These are phyloP conservation scores for Tachycineta bicolor DNA, from an alignment of 2,113 vertebrate species.

Conservation along the genomic window DNA sequence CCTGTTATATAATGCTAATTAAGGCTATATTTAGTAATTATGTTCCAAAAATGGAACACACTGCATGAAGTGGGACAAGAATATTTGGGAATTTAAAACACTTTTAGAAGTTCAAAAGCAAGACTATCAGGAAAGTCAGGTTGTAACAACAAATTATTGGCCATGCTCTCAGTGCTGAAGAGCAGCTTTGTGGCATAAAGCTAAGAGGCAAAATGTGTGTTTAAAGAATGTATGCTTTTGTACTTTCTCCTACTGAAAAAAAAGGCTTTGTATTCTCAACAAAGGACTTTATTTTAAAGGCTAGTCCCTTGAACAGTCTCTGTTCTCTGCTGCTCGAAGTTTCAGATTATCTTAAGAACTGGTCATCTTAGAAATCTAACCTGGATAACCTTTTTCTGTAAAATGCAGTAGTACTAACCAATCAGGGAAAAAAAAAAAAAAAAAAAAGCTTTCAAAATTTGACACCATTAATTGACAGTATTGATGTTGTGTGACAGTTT, in stretches of 20 bases:
- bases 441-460: background rate
- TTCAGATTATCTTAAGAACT: constrained; percentile 51
- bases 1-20: background rate
- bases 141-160: background rate
- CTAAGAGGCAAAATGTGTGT: constrained; percentile 58
- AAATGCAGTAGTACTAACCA: background rate
- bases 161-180: background rate
- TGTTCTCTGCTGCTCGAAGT: background rate
- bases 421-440: background rate
- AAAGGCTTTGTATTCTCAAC: constrained; percentile 47
- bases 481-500: background rate
- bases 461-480: background rate
- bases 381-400: constrained; percentile 5
- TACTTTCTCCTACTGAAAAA: background rate
- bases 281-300: constrained; percentile 32
- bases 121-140: background rate
- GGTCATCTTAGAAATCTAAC: constrained; percentile 51
- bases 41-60: background rate
- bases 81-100: constrained; percentile 8
- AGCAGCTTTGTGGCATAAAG: constrained; percentile 15
- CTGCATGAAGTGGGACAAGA: background rate
- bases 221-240: constrained; percentile 40
- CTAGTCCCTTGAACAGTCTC: background rate
- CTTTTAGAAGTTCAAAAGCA: constrained; percentile 22
- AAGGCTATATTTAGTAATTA: background rate